Evolutionary conservation across 2,797 vertebrate genomes (phyloP).

Genomic region (Oryzias dopingdopingensis): DNA sequence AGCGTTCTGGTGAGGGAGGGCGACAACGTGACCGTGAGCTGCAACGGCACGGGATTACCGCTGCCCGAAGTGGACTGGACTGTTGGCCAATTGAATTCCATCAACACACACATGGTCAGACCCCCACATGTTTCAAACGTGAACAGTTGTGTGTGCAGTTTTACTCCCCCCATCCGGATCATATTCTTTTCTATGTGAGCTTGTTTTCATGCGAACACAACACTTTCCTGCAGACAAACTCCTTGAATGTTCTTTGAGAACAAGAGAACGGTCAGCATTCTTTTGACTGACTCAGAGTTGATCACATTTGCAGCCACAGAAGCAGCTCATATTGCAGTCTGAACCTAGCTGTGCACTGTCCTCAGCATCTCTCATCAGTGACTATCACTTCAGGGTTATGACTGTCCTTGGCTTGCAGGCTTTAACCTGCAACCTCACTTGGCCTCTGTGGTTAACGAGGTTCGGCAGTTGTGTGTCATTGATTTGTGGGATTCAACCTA

Average conservation of each 20-base stretch:
- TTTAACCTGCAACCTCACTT: slow-evolving; percentile 4
- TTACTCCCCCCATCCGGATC: background rate
- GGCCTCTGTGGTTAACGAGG: background rate
- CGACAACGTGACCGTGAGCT: slow-evolving; percentile 91
- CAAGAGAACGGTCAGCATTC: too few relatives aligned
- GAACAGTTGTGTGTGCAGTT: background rate
- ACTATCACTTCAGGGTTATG: background rate
- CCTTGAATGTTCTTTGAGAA: background rate
- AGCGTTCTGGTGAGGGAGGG: slow-evolving; percentile 91
- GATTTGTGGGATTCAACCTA: background rate
- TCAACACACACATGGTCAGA: slow-evolving; percentile 97
- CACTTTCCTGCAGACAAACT: background rate
- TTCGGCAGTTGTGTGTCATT: background rate
- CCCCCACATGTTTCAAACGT: slow-evolving; percentile 53
- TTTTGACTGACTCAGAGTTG: background rate
- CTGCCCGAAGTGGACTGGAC: slow-evolving; percentile 97
- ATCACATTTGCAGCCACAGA: background rate
- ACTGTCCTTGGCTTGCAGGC: background rate
- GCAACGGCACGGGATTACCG: slow-evolving; percentile 91
- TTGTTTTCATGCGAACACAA: background rate
- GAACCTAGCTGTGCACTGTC: too few relatives aligned
- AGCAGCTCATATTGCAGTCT: background rate
- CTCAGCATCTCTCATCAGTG: background rate
- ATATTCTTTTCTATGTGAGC: background rate
- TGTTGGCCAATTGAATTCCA: slow-evolving; percentile 89